Conservation (phyloP, 2,797 vertebrate genomes). For the Coluber constrictor region DNA sequence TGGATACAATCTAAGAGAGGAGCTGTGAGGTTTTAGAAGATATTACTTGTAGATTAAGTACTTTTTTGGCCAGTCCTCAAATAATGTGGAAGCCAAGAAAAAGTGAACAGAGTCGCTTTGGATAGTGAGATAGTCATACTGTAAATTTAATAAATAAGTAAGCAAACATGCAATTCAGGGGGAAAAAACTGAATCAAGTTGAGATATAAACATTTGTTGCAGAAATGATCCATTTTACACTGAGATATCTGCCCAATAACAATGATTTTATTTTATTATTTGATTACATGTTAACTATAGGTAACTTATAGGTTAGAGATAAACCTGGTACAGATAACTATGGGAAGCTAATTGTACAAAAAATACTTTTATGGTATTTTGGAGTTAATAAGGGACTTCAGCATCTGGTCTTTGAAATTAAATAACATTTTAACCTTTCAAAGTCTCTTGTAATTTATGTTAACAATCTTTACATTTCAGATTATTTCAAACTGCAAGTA, state of each 20-base stretch:
- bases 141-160: neutral
- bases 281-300: neutral
- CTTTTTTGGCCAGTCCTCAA: neutral
- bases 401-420: conserved; percentile 16
- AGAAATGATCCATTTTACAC: neutral
- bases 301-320: neutral
- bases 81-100: neutral
- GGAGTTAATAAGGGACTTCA: conserved; percentile 2
- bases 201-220: neutral
- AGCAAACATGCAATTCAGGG: neutral
- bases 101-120: neutral
- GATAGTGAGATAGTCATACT: neutral
- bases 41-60: neutral
- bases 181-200: neutral
- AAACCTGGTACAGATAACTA: neutral
- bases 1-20: neutral
- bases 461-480: conserved; percentile 12
- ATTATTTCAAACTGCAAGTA: neutral
- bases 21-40: neutral
- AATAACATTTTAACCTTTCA: conserved; percentile 3
- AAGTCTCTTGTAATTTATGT: neutral
- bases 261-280: neutral
- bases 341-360: neutral
- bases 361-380: neutral
- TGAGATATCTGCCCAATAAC: neutral